Percentiles rank a stretch among this genome's conserved stretches.
These are phyloP conservation scores for Silurus lanzhouensis DNA, from an alignment of 2,797 vertebrate species.

Conservation along the genomic window DNA sequence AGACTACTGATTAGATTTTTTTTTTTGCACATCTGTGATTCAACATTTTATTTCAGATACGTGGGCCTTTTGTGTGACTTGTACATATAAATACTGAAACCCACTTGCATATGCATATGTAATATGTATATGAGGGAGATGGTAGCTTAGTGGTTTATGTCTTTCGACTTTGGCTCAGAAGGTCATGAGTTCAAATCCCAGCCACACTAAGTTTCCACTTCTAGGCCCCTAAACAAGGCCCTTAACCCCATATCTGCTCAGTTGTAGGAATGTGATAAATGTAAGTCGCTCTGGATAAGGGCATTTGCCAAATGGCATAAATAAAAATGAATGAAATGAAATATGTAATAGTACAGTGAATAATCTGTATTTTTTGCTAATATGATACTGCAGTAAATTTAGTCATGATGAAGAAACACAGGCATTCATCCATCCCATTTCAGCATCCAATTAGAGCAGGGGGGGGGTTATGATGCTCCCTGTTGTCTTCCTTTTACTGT, in stretches of 20 bases:
- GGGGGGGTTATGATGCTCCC: conserved; percentile 43
- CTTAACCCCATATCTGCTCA: too few species aligned
- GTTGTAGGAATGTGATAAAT: too few species aligned
- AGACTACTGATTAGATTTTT: not conserved
- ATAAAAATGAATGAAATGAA: too few species aligned
- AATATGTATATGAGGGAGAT: too few species aligned
- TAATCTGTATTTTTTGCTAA: conserved; percentile 23
- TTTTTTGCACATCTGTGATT: not conserved
- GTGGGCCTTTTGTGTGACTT: not conserved
- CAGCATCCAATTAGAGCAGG: conserved; percentile 52
- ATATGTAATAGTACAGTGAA: not conserved
- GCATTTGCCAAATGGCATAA: too few species aligned
- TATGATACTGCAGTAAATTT: conserved; percentile 47
- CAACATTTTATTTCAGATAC: conserved; percentile 9
- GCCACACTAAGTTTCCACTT: too few species aligned
- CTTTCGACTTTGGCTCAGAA: too few species aligned
- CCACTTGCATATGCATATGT: not conserved
- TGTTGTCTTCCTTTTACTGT: conserved; percentile 53
- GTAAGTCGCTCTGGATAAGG: too few species aligned
- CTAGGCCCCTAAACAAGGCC: too few species aligned
- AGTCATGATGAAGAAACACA: conserved; percentile 40
- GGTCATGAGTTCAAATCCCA: too few species aligned
- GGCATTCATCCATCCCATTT: conserved; percentile 55
- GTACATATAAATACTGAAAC: conserved; percentile 5
- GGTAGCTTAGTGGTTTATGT: too few species aligned